These are phyloP conservation scores for Laterallus jamaicensis DNA, from an alignment of 2,113 vertebrate genomes.

Conservation along the genomic window DNA sequence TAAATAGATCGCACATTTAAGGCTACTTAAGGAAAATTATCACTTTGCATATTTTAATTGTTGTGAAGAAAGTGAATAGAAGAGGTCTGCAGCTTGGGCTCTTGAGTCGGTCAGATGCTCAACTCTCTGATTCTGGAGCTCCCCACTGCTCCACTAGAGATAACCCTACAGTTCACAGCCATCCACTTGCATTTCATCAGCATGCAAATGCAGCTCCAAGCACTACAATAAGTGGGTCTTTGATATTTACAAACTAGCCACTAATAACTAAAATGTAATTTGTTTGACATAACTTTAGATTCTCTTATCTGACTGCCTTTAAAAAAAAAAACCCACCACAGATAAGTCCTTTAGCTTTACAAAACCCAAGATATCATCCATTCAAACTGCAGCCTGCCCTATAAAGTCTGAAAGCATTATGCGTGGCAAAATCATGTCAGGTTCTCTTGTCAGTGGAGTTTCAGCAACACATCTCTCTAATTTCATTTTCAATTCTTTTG, in stretches of 20 bases:
- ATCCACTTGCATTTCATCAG: conserved; percentile 98
- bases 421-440: conserved; percentile 56
- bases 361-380: conserved; percentile 64
- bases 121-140: conserved; percentile 90
- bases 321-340: conserved; percentile 4
- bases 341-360: conserved; percentile 71
- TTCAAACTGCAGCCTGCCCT: conserved; percentile 59
- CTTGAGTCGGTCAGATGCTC: conserved; percentile 90
- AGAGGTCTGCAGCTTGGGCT: conserved; percentile 98
- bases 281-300: conserved; percentile 94
- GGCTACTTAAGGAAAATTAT: conserved; percentile 99
- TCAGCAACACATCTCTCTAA: conserved; percentile 48
- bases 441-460: conserved; percentile 52
- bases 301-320: conserved; percentile 81
- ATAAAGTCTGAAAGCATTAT: conserved; percentile 70
- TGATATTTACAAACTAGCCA: conserved; percentile 99
- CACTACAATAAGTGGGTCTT: conserved; percentile 92
- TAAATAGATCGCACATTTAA: conserved; percentile 99
- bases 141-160: conserved; percentile 92
- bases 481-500: conserved; percentile 64
- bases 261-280: conserved; percentile 97
- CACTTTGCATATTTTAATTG: conserved; percentile 99
- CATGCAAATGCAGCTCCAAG: conserved; percentile 96
- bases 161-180: conserved; percentile 97
- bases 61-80: conserved; percentile 99